Evolutionary conservation across 2,797 vertebrate species (phyloP).

Genomic region (Otolemur crassicaudatus): DNA sequence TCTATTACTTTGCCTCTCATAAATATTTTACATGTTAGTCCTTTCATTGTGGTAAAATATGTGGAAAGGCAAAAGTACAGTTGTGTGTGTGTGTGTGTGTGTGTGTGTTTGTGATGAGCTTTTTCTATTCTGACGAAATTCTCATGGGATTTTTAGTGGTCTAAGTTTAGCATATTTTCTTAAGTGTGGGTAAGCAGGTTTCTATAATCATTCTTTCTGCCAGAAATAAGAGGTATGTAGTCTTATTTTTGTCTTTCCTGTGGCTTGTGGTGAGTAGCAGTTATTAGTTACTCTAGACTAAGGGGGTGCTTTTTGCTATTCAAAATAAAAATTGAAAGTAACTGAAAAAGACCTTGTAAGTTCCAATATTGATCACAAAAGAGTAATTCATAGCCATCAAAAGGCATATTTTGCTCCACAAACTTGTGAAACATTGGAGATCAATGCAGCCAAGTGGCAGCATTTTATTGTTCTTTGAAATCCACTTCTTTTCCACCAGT

Average conservation of each 20-base stretch:
- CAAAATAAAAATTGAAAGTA: slow-evolving; percentile 66
- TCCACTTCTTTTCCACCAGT: not conserved
- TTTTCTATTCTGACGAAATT: slow-evolving; percentile 63
- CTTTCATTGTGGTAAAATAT: slow-evolving; percentile 64
- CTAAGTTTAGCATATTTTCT: slow-evolving; percentile 55
- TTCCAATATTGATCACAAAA: slow-evolving; percentile 72
- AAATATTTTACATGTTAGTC: slow-evolving; percentile 74
- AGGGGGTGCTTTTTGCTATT: not conserved
- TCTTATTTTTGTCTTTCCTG: slow-evolving; percentile 56
- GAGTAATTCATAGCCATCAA: slow-evolving; percentile 76
- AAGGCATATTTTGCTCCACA: slow-evolving; percentile 77
- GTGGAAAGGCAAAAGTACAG: slow-evolving; percentile 43
- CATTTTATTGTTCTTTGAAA: slow-evolving; percentile 35
- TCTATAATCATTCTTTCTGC: slow-evolving; percentile 60
- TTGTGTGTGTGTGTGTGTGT: not conserved
- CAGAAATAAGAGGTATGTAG: slow-evolving; percentile 41
- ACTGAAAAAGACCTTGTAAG: slow-evolving; percentile 66
- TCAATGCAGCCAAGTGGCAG: slow-evolving; percentile 5
- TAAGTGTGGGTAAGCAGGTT: slow-evolving; percentile 10
- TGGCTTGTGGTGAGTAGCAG: not conserved
- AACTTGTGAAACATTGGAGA: slow-evolving; percentile 44
- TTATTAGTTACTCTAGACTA: slow-evolving; percentile 15
- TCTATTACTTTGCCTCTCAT: slow-evolving; percentile 74
- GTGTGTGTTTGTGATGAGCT: slow-evolving; percentile 25
- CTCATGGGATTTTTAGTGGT: slow-evolving; percentile 62